A percentile compares a stretch with the other conserved stretches of the same genome.
phyloP scores from a whole-genome alignment of 2,888 invertebrate genomes.

The Andrena hattorfiana region DNA sequence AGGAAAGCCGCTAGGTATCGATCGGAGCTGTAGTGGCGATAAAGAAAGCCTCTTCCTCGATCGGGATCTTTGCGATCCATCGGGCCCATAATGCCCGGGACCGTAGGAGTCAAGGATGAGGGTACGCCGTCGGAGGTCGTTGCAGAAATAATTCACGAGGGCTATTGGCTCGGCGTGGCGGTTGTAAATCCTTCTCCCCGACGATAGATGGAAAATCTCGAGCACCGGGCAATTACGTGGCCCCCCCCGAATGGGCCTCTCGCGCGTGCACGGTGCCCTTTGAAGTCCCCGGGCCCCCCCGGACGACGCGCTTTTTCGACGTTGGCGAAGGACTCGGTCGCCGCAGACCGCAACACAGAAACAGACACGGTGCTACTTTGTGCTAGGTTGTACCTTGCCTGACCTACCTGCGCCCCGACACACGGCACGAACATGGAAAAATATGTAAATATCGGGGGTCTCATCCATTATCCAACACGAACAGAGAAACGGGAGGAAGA shows the following conservation, averaged over 20 bases:
- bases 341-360: conserved; percentile 1
- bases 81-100: conserved; percentile 20
- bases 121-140: conserved; percentile 42
- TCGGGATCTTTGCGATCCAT: conserved; percentile 15
- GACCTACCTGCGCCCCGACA: conserved; percentile 74
- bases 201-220: conserved; percentile 31
- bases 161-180: conserved; percentile 28
- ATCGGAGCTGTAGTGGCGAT: conserved; percentile 6
- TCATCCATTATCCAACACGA: conserved; percentile 76
- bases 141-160: conserved; percentile 38
- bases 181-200: conserved; percentile 33
- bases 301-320: background rate
- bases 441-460: conserved; percentile 79
- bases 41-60: background rate
- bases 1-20: background rate
- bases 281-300: background rate
- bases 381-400: conserved; percentile 81
- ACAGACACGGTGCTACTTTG: conserved; percentile 72
- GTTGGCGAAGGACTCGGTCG: background rate
- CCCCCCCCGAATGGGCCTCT: background rate
- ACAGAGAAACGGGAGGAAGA: conserved; percentile 54
- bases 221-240: conserved; percentile 17
- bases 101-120: conserved; percentile 42
- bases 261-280: background rate
- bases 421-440: conserved; percentile 79